Evolutionary conservation across 2,888 invertebrate genomes (phyloP).

Genomic region (Hirtodrosophila duncani): DNA sequence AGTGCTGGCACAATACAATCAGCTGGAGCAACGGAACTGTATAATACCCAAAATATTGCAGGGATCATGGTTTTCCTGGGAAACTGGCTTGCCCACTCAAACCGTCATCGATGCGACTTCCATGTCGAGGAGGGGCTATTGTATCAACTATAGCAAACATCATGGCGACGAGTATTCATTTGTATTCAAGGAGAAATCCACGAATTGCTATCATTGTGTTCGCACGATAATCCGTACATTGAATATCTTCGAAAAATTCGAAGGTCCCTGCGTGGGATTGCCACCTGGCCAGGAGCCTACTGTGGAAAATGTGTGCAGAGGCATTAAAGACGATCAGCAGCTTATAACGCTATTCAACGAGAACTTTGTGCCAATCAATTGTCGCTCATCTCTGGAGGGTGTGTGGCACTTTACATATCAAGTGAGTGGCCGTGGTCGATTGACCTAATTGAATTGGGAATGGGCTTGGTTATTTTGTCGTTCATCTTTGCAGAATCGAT

Average conservation of each 20-base stretch:
- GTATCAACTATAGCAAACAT: conserved; percentile 84
- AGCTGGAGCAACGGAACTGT: conserved; percentile 79
- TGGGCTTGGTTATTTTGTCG: conserved; percentile 5
- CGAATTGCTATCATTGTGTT: conserved; percentile 89
- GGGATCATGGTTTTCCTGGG: conserved; percentile 95
- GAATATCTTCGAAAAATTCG: conserved; percentile 92
- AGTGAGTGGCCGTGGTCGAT: conserved; percentile 52
- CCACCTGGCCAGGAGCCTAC: conserved; percentile 83
- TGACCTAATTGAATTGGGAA: conserved; percentile 3
- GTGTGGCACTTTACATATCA: conserved; percentile 98
- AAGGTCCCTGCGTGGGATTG: conserved; percentile 89
- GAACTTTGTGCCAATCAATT: conserved; percentile 93
- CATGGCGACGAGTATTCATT: conserved; percentile 91
- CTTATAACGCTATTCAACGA: conserved; percentile 92
- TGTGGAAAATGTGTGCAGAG: conserved; percentile 87
- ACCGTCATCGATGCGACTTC: conserved; percentile 89
- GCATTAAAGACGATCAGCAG: conserved; percentile 87
- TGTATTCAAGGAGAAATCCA: conserved; percentile 83
- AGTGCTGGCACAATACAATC: conserved; percentile 51
- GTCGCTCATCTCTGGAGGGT: conserved; percentile 94
- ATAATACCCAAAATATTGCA: conserved; percentile 87
- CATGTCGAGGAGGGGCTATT: conserved; percentile 87
- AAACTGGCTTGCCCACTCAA: conserved; percentile 88
- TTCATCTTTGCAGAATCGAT: conserved; percentile 82
- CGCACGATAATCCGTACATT: conserved; percentile 90